These are phyloP conservation scores for Pedionomus torquatus DNA, from an alignment of 2,113 vertebrate species.

Conservation along the genomic window DNA sequence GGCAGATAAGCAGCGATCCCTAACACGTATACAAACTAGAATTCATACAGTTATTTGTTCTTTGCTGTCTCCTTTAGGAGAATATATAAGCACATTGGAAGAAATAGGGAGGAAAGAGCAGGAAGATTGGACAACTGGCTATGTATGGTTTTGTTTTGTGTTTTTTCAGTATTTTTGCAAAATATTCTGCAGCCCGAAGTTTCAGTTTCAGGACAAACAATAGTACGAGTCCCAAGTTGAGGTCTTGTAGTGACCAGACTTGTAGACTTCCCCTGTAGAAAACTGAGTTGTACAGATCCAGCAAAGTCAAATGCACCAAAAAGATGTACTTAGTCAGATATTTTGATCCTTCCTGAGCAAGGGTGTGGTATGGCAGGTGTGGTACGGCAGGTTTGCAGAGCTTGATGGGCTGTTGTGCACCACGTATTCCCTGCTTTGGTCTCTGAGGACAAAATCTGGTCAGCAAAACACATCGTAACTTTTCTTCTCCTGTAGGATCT, in stretches of 20 bases:
- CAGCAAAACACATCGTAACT: not conserved
- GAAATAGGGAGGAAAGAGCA: not conserved
- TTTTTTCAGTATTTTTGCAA: not conserved
- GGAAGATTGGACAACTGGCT: not conserved
- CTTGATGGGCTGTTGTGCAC: not conserved
- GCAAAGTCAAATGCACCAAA: not conserved
- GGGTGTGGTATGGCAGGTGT: not conserved
- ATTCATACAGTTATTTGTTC: not conserved
- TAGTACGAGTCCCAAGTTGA: not conserved
- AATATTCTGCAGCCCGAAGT: not conserved
- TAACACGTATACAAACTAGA: not conserved
- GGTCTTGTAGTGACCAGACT: not conserved
- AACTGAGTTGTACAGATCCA: not conserved
- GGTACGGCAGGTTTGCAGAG: not conserved
- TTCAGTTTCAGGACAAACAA: not conserved
- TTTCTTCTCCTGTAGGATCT: not conserved
- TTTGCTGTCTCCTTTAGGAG: not conserved
- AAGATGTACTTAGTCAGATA: not conserved
- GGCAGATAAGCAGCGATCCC: not conserved
- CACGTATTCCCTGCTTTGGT: not conserved
- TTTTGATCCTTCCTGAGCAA: not conserved
- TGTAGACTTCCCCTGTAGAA: not conserved
- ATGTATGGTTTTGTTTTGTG: fast-evolving
- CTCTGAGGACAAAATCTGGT: not conserved
- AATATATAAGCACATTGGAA: not conserved